phyloP scores from a whole-genome alignment of 2,888 invertebrate species.

The Acrobasis consociella region DNA sequence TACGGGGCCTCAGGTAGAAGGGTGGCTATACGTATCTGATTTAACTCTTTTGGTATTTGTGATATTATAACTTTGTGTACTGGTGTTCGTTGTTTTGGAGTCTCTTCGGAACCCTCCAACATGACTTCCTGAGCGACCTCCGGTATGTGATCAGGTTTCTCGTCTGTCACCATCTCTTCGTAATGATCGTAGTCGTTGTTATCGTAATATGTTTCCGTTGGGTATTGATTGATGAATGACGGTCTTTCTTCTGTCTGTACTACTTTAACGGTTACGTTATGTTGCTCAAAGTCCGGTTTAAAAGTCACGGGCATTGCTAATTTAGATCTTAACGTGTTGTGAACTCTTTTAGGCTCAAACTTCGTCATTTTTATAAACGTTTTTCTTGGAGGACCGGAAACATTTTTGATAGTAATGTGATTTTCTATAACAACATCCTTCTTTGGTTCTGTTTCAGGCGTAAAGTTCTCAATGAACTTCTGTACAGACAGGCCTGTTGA shows the following conservation, averaged over 20 bases:
- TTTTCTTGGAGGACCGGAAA: conserved; percentile 26
- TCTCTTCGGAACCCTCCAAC: conserved; percentile 51
- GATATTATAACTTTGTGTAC: conserved; percentile 52
- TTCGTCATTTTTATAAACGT: conserved; percentile 55
- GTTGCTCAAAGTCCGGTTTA: conserved; percentile 39
- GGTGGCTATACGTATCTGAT: conserved; percentile 59
- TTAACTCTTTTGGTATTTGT: conserved; percentile 45
- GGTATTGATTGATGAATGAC: neutral
- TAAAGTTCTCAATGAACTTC: conserved; percentile 68
- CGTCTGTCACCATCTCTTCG: conserved; percentile 34
- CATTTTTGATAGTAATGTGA: conserved; percentile 42
- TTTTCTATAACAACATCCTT: conserved; percentile 29
- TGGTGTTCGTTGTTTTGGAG: conserved; percentile 26
- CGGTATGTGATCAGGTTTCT: conserved; percentile 44
- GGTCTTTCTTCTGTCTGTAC: conserved; percentile 29
- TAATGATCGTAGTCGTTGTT: conserved; percentile 35
- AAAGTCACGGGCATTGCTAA: conserved; percentile 59
- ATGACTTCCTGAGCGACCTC: conserved; percentile 68
- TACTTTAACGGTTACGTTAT: conserved; percentile 45
- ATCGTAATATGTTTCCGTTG: conserved; percentile 25
- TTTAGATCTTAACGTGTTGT: conserved; percentile 9
- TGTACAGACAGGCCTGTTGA: conserved; percentile 52
- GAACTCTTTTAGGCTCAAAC: conserved; percentile 36
- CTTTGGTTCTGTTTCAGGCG: conserved; percentile 45
- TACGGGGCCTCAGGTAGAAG: conserved; percentile 61